Evolutionary conservation across 2,888 invertebrate genomes (phyloP), one percentile per base, ranked within the genome.

Genomic region (Lasioglossum zephyrum): DNA sequence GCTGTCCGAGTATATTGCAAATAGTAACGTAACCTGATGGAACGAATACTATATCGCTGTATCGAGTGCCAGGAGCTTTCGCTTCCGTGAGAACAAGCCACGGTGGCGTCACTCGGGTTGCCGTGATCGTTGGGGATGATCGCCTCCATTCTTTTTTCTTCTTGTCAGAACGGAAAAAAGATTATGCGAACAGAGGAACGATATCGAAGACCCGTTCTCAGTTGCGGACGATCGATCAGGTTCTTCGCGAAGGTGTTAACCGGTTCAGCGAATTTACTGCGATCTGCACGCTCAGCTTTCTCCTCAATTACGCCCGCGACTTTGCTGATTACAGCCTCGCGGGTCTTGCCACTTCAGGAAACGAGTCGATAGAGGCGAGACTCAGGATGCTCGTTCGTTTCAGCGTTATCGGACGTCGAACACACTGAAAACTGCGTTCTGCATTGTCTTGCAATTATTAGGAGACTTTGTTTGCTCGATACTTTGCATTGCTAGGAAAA

Each of bases 251-350:
- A 77, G 73, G 73, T 16, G 60, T 74, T 82, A 82, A 69, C 57
- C 36, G 72, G 73, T 77, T 83, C 77, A 60, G 41, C 69, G 83
- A 83, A 77, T 77, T 84, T 70, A 60, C 41, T 18, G 60, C 41
- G 47, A 83, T 77, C 73, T 69, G 83, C 44, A 39, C 53, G 69
- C 57, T 84, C 69, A 74, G 84, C 77, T 74, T 74, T 83, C 84
- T 77, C 73, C 57, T 82, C 83, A 60, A 82, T 77, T 73, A 69
- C 84, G 57, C 44, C 18, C 73, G 49, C 53, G n/a, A 60, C 49
- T 77, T 26, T 36, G 84, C 9, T 36, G 84, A 83, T 74, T 49
- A 66, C 53, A n/a, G 57, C 22, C 47, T 22, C 47, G 31, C 39
- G 39, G 73, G 41, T 49, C 41, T 44, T 41, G 49, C 41, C 70